Evolutionary conservation across 2,888 invertebrate genomes (phyloP).

Genomic region (Acanthosoma haemorrhoidale): DNA sequence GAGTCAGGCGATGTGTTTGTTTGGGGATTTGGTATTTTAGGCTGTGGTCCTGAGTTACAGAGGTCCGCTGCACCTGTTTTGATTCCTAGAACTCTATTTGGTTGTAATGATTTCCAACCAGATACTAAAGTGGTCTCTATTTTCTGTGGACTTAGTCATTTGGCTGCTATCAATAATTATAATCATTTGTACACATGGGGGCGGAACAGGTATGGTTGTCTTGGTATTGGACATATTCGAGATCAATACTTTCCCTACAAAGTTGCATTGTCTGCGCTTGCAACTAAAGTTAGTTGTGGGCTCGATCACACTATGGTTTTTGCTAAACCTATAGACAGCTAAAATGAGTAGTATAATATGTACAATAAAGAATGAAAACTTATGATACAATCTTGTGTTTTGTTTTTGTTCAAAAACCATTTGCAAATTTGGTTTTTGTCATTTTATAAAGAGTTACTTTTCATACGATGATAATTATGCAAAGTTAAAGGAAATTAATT

Average conservation of each 20-base stretch:
- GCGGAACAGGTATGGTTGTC: slow-evolving; percentile 71
- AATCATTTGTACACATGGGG: slow-evolving; percentile 93
- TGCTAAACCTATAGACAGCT: too few species aligned
- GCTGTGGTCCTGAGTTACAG: slow-evolving; percentile 75
- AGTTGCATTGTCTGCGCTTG: slow-evolving; percentile 71
- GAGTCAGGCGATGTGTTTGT: slow-evolving; percentile 77
- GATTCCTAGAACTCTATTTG: slow-evolving; percentile 78
- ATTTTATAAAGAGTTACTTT: too few species aligned
- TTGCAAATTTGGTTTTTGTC: too few species aligned
- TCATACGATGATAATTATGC: too few species aligned
- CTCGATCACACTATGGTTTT: slow-evolving; percentile 79
- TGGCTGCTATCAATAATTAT: slow-evolving; percentile 73
- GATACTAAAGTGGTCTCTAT: slow-evolving; percentile 61
- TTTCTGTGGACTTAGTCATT: slow-evolving; percentile 66
- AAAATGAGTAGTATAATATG: too few species aligned
- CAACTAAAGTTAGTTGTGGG: slow-evolving; percentile 69
- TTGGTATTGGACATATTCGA: slow-evolving; percentile 73
- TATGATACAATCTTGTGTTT: too few species aligned
- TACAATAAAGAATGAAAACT: too few species aligned
- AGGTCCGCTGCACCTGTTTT: slow-evolving; percentile 60
- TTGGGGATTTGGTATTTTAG: slow-evolving; percentile 92
- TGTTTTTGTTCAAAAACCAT: too few species aligned
- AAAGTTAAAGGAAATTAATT: too few species aligned
- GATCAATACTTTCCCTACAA: slow-evolving; percentile 86
- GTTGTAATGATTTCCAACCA: slow-evolving; percentile 74